Evolutionary conservation across 2,797 vertebrate genomes (phyloP), one percentile per base, ranked within the genome.

Genomic region (Brachyalestes nurse): DNA sequence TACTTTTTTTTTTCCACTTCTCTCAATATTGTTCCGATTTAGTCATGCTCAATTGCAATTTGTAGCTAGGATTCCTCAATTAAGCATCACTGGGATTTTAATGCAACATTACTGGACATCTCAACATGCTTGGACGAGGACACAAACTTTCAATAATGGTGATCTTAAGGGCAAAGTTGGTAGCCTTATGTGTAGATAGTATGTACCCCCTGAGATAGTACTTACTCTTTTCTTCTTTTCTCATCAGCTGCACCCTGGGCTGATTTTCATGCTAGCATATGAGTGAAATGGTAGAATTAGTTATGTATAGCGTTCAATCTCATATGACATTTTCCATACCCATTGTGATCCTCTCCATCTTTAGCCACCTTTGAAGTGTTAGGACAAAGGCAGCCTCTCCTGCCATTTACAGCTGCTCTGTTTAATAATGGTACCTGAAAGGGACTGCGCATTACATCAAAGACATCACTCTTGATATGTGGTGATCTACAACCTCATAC

Each of bases 251-350:
- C 47, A 21, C 3, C 45, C 21, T 57, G 69, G 71, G 49, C 62
- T 72, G 51, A 77, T 81, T 82, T 79, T 82, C 21, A 49, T 64
- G 51, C 53, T 51, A 61, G 34, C 17, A 73, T 82, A 60, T 67
- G 14, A 23, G 49, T 45, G 21, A 51, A 81, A 47, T 62, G 5
- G 16, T 71, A n/a, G 14, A 6, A 4, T 61, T 34, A 28, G 28
- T 23, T 75, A 53, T 45, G 62, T 42, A 61, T 74, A n/a, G 47
- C 38, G 14, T 5, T 5, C 34, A 73, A 70, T 75, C 64, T 62
- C 12, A 73, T 67, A 49, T 62, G 53, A 58, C 17, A 70, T 62
- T 25, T 83, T 81, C 69, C 42, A 38, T 42, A 10, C 23, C 28
- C 57, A 8, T 58, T 69, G 12, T 57, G 51, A 79, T 77, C 47